phyloP scores from a whole-genome alignment of 2,888 invertebrate species.

The Hyposoter dolosus region DNA sequence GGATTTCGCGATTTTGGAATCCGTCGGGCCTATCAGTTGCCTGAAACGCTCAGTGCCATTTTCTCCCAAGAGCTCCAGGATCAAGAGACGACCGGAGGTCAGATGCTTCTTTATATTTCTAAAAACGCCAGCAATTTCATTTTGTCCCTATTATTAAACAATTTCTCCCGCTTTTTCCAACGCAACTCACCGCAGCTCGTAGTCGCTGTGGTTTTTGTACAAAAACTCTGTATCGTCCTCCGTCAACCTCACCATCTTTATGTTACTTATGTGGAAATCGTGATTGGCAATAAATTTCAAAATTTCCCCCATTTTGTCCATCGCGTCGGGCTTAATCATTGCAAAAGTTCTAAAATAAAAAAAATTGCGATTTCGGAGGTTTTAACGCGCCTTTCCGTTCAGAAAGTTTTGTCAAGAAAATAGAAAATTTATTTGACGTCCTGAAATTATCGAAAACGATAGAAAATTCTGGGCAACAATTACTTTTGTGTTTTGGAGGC shows the following conservation, averaged over 20 bases:
- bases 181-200: slow-evolving; percentile 87
- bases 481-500: slow-evolving; percentile 89
- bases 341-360: slow-evolving; percentile 88
- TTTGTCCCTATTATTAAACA: neutral
- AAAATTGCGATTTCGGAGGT: neutral
- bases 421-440: neutral
- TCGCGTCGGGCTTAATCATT: slow-evolving; percentile 91
- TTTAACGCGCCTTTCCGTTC: neutral
- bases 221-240: slow-evolving; percentile 89
- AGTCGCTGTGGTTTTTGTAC: slow-evolving; percentile 86
- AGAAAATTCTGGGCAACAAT: slow-evolving; percentile 53
- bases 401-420: neutral
- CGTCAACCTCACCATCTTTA: slow-evolving; percentile 90
- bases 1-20: slow-evolving; percentile 87
- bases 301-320: slow-evolving; percentile 90
- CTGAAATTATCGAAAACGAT: neutral
- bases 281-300: slow-evolving; percentile 87
- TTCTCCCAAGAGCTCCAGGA: slow-evolving; percentile 91
- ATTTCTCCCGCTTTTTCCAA: neutral
- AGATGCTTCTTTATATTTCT: slow-evolving; percentile 88
- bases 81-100: slow-evolving; percentile 89
- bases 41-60: slow-evolving; percentile 88
- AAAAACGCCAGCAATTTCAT: slow-evolving; percentile 19
- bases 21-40: slow-evolving; percentile 88
- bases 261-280: slow-evolving; percentile 87